Percentiles rank a stretch among this genome's conserved stretches.
Conservation (phyloP, 2,113 vertebrate species). For the Elgaria multicarinata region DNA sequence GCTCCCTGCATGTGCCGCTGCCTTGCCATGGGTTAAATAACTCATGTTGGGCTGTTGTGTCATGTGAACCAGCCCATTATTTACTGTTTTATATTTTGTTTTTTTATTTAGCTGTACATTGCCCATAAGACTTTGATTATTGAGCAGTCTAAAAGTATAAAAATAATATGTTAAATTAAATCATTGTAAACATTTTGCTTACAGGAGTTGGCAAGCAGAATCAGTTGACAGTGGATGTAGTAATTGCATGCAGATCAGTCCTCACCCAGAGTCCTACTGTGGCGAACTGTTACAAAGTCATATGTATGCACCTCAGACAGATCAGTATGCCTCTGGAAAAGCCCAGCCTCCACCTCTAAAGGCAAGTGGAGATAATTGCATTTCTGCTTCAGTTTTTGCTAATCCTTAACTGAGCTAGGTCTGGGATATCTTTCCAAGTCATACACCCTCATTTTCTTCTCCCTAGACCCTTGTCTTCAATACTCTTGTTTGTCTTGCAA, state of each 20-base stretch:
- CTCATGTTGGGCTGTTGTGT: no score
- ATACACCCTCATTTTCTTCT: neutral
- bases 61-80: neutral
- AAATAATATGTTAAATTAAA: neutral
- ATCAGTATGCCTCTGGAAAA: constrained; percentile 78
- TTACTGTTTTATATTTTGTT: neutral
- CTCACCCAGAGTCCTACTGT: constrained; percentile 81
- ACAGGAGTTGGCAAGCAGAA: constrained; percentile 96
- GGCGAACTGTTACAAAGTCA: constrained; percentile 75
- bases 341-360: constrained; percentile 77
- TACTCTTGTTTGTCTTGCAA: neutral
- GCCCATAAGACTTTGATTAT: neutral
- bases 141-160: neutral
- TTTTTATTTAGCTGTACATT: neutral
- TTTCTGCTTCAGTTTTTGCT: neutral
- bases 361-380: constrained; percentile 73
- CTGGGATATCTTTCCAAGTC: neutral
- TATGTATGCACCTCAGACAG: constrained; percentile 75
- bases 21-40: no score
- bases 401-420: neutral
- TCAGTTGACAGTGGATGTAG: constrained; percentile 95
- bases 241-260: constrained; percentile 88
- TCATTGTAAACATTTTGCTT: constrained; percentile 37
- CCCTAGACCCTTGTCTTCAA: neutral
- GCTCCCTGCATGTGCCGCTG: no score